phyloP scores from a whole-genome alignment of 2,888 invertebrate genomes.

The Reticulitermes lucifugus region DNA sequence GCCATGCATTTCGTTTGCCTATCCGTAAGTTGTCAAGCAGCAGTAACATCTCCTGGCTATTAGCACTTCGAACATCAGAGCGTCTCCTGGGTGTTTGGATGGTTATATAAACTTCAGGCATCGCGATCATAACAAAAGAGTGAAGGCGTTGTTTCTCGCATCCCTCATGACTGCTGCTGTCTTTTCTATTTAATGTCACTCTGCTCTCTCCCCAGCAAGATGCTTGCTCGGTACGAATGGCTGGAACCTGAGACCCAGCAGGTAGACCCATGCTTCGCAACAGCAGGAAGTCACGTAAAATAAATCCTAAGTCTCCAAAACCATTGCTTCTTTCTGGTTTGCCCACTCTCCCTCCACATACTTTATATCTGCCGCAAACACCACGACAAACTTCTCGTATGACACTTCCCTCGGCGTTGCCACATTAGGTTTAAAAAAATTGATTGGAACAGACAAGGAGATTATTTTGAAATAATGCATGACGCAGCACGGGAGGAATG shows the following conservation, averaged over 20 bases:
- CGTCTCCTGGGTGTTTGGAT: background rate
- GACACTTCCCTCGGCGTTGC: constrained; percentile 18
- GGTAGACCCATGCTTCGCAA: background rate
- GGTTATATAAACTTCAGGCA: background rate
- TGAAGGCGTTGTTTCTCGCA: constrained; percentile 9
- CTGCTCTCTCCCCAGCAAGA: background rate
- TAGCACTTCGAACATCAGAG: background rate
- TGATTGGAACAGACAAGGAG: background rate
- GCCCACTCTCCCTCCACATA: background rate
- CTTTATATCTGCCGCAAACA: constrained; percentile 1
- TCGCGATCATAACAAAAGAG: constrained; percentile 18
- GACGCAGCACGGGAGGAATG: background rate
- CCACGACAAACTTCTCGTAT: constrained; percentile 7
- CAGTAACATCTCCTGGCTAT: background rate
- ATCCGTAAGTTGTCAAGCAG: background rate
- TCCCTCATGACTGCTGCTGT: constrained; percentile 5
- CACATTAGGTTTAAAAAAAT: constrained; percentile 1
- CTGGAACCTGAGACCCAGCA: background rate
- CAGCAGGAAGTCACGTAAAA: constrained; percentile 35
- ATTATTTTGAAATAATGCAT: too few species aligned
- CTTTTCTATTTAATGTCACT: constrained; percentile 31
- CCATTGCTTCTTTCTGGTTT: constrained; percentile 6
- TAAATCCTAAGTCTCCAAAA: constrained; percentile 8
- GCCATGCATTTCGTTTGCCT: background rate
- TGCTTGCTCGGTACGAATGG: too few species aligned